Evolutionary conservation across 2,888 invertebrate genomes (phyloP).

Genomic region (Strigamia maritima): DNA sequence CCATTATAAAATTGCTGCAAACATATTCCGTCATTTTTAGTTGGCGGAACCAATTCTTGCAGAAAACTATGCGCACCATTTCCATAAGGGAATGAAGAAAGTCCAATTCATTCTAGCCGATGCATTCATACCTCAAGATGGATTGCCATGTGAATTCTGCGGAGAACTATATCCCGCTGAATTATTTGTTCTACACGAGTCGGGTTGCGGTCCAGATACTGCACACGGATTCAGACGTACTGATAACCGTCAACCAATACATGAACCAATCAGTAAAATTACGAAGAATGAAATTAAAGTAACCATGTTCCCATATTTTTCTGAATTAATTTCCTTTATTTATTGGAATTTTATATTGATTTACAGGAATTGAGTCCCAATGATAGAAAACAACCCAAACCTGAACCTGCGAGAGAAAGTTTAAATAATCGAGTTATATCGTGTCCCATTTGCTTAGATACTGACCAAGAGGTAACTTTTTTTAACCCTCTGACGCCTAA

Average conservation of each 20-base stretch:
- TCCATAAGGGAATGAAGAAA: too few relatives aligned
- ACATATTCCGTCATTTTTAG: too few relatives aligned
- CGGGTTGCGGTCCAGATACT: constrained; percentile 12
- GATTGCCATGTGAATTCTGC: constrained; percentile 36
- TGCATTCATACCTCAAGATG: neutral
- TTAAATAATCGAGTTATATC: neutral
- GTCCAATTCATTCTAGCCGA: neutral
- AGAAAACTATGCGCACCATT: too few relatives aligned
- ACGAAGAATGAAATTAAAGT: neutral
- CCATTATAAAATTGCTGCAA: too few relatives aligned
- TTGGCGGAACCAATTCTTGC: too few relatives aligned
- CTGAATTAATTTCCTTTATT: too few relatives aligned
- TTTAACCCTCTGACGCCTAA: too few relatives aligned
- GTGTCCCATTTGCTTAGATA: too few relatives aligned
- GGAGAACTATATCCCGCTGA: constrained; percentile 28
- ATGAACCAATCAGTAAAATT: neutral
- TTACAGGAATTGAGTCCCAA: neutral
- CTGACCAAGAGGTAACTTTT: too few relatives aligned
- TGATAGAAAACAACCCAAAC: neutral
- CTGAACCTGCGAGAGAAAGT: neutral
- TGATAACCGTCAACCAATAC: neutral
- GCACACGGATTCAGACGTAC: neutral
- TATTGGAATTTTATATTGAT: neutral
- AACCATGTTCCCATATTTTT: neutral
- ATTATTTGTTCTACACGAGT: neutral